Evolutionary conservation across 2,797 vertebrate species (phyloP), one percentile per base, ranked within the genome.

Genomic region (Dicrostonyx torquatus): DNA sequence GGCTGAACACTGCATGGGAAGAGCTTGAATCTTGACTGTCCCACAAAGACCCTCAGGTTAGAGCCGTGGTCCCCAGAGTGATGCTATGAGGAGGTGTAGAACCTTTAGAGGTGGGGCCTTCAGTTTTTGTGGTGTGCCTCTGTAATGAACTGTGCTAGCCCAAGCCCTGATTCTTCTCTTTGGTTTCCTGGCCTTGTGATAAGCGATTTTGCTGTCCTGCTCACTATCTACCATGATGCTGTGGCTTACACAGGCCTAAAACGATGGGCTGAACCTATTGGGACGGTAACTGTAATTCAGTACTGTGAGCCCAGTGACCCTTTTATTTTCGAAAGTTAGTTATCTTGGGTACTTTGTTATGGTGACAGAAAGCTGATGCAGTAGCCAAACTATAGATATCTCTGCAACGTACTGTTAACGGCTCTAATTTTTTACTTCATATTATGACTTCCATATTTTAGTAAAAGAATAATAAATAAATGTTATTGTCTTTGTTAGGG

Each of bases 361-460:
- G 48, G 40, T 50, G 62, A 72, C 29, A 37, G 40, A 34, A 85
- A 94, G 8, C 26, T 26, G 17, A 73, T 12, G 58, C 10, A 31
- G 13, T 43, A 70, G 37, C 6, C 68, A 37, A 62, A 70, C 2
- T 34, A 29, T 10, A 53, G 70, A 14, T 15, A 9, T 26, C 43
- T 95, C 62, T 55, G 24, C 14, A 86, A 84, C 0, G 8, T 12
- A 55, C 0, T 70, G 37, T 37, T 53, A 78, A 48, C 70, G 53
- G n/a, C 31, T 93, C 40, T 43, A 50, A 31, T 84, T 66, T 34
- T 50, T 82, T 43, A 90, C 14, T 29, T 37, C 43, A 60, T 45
- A 12, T 14, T 6, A 73, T 29, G 43, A n/a, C 62, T 58, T 77
- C 53, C 73, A 91, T 40, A 64, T 82, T 95, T 94, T 85, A 79